These are phyloP conservation scores for Amphiprion ocellaris DNA, from an alignment of 2,113 vertebrate species.

Conservation along the genomic window DNA sequence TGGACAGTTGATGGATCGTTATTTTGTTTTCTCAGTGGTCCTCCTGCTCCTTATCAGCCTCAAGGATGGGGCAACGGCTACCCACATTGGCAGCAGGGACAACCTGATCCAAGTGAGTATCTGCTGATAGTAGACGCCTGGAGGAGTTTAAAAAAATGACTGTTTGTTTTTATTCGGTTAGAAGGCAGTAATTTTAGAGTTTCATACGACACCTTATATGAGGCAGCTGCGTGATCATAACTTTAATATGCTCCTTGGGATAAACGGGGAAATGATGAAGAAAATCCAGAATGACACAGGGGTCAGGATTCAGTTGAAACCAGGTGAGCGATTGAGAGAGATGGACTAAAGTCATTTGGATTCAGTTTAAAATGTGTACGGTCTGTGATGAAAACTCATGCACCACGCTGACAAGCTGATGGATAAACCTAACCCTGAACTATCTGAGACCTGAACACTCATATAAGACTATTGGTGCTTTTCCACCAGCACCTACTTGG, in stretches of 20 bases:
- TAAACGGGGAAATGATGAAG: too few relatives aligned
- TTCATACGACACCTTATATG: too few relatives aligned
- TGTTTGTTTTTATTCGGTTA: too few relatives aligned
- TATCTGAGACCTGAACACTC: constrained; percentile 69
- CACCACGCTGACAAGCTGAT: constrained; percentile 81
- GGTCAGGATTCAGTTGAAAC: too few relatives aligned
- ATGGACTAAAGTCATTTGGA: background rate
- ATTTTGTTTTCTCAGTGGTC: constrained; percentile 86
- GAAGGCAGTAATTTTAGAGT: too few relatives aligned
- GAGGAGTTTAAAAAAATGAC: background rate
- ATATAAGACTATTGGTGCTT: too few relatives aligned
- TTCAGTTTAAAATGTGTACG: background rate
- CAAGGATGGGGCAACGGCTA: constrained; percentile 99
- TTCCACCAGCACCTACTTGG: too few relatives aligned
- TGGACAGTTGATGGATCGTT: background rate
- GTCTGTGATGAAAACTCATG: constrained; percentile 78
- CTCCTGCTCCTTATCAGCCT: constrained; percentile 95
- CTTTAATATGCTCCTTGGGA: too few relatives aligned
- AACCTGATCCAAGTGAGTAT: constrained; percentile 94
- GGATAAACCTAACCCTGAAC: constrained; percentile 58
- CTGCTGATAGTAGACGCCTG: background rate
- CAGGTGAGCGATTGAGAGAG: too few relatives aligned
- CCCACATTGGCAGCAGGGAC: constrained; percentile 97
- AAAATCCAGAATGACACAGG: too few relatives aligned
- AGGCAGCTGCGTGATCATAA: too few relatives aligned